These are phyloP conservation scores for Orius insidiosus DNA, from an alignment of 1,140 invertebrate species.

Conservation along the genomic window DNA sequence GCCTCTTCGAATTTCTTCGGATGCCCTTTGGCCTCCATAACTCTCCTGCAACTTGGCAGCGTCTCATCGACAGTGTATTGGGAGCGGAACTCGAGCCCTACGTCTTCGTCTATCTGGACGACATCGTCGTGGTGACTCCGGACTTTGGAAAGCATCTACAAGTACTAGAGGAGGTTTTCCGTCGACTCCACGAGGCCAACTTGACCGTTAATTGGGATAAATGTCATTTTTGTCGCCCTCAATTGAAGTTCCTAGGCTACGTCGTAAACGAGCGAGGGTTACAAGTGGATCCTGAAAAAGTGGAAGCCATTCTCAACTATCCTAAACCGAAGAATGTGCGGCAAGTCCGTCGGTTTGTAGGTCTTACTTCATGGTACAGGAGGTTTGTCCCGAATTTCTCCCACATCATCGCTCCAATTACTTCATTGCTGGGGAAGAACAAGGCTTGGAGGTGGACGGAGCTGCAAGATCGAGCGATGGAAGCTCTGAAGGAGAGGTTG, in stretches of 20 bases:
- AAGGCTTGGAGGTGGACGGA: slow-evolving; percentile 1
- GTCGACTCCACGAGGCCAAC: neutral
- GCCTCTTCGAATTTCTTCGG: slow-evolving; percentile 1
- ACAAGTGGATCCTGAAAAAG: slow-evolving; percentile 9
- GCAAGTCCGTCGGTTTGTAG: slow-evolving; percentile 20
- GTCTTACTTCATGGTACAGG: slow-evolving; percentile 21
- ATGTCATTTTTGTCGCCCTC: slow-evolving; percentile 24
- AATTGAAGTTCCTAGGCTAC: slow-evolving; percentile 9
- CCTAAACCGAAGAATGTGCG: slow-evolving; percentile 18
- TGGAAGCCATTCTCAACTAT: slow-evolving; percentile 22
- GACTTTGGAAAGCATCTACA: neutral
- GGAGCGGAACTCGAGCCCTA: neutral
- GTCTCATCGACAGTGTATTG: slow-evolving; percentile 3
- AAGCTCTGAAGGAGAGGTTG: slow-evolving; percentile 20
- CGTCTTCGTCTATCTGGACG: slow-evolving; percentile 25
- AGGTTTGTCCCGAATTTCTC: slow-evolving; percentile 23
- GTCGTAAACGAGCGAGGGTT: neutral
- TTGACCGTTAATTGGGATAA: slow-evolving; percentile 6
- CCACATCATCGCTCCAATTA: slow-evolving; percentile 21
- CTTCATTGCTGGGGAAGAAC: slow-evolving; percentile 1
- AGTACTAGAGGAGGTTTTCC: neutral
- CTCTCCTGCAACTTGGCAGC: slow-evolving; percentile 9
- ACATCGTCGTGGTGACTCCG: slow-evolving; percentile 24
- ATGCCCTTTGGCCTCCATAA: neutral
- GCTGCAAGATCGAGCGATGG: slow-evolving; percentile 16